Percentiles rank a stretch among this genome's conserved stretches.
Conservation (phyloP, 2,888 invertebrate genomes). For the Barypeithes pellucidus region DNA sequence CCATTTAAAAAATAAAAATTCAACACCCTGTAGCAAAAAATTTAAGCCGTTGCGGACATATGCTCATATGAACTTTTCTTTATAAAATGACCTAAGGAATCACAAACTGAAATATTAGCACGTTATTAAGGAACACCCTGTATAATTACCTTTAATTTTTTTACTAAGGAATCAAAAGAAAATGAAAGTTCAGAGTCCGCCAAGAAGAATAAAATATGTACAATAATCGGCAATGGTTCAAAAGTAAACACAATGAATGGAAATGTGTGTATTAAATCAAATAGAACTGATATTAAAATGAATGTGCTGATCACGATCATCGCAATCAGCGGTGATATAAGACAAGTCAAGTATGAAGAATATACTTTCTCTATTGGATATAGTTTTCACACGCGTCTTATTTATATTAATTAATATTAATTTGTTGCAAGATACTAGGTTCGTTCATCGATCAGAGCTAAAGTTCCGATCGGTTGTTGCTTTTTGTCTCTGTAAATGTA, state of each 20-base stretch:
- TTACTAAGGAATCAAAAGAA: constrained; percentile 14
- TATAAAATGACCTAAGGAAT: no score
- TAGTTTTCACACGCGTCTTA: not conserved
- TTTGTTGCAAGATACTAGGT: no score
- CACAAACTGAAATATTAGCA: not conserved
- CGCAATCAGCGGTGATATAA: not conserved
- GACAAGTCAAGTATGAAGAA: constrained; percentile 5
- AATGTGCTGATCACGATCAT: constrained; percentile 1
- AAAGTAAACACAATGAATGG: constrained; percentile 16
- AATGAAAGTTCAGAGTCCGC: constrained; percentile 6
- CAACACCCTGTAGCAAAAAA: no score
- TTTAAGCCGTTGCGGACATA: no score
- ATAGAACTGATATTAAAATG: constrained; percentile 8
- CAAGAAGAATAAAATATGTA: not conserved
- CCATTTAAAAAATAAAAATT: no score
- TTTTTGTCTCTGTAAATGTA: no score
- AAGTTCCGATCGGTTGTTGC: no score
- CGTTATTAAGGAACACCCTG: not conserved
- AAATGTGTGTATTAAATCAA: constrained; percentile 1
- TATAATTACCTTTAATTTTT: constrained; percentile 5
- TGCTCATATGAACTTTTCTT: no score
- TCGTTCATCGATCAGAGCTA: no score
- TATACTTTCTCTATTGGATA: constrained; percentile 10
- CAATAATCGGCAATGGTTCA: constrained; percentile 4
- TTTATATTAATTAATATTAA: not conserved